Evolutionary conservation across 2,113 vertebrate genomes (phyloP), one percentile per base, ranked within the genome.

Genomic region (Gambusia affinis): DNA sequence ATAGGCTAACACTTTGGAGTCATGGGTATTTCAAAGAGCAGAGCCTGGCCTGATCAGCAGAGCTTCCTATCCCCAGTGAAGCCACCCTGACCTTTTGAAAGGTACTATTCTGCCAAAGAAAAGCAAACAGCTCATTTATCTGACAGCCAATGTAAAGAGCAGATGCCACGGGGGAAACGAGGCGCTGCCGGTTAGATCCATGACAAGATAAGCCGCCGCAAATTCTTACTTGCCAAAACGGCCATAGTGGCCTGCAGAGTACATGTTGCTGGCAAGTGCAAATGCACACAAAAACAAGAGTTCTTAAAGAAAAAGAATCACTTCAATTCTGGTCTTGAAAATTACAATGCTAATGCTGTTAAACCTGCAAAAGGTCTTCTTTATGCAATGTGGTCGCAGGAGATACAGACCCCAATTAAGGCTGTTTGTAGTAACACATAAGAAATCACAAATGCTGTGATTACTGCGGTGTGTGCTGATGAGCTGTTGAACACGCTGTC

Each of bases 51-150:
- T 4, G 37, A 72, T 75, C 66, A 62, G 57, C 74, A 65, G 72
- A 74, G 82, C 78, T 70, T 70, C 11, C 64, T 80, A 64, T 80
- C 70, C 78, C 90, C 51, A 14, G 67, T 31, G 77, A 75, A 70
- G 71, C 73, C 70, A 70, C 72, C 80, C 76, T 89, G 89, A 91
- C 92, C 93, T 94, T 92, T 85, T 80, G 76, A 86, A 88, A 83
- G 80, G 84, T 64, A 66, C 71, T n/a, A 67, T 74, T 75, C 84
- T 71, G 81, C 85, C 91, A 88, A 90, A 89, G 80, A 85, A 91
- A 89, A 89, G 88, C 87, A 91, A 92, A 92, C 88, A 89, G 81
- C 87, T 91, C 83, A 85, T 92, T 92, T 91, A 93, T 87, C 89
- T 83, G 78, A 70, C 65, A 31, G 86, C 82, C 62, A 79, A 85